Base-by-base conservation (phyloP, 35 echinoderm and acorn worm species). In the Apostichopus californicus region DNA sequence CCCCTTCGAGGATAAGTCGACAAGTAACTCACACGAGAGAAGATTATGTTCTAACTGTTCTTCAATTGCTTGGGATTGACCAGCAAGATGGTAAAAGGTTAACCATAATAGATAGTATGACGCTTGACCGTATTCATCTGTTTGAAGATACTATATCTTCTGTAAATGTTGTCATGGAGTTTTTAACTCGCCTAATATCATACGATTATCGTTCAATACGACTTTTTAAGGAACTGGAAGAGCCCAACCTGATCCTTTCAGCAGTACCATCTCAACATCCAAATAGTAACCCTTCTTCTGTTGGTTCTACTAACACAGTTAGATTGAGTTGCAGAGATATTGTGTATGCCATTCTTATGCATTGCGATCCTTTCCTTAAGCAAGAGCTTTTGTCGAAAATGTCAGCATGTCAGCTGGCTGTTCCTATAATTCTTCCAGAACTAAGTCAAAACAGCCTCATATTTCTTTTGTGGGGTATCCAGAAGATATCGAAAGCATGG, bases 341-440 rank as follows among this genome's bases (percentile, higher is more conserved):
- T 1, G n/a, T 58, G 6, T 57, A 61, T 86, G 56, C 11, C 3
- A 86, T 86, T 57, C 17, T 86, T 61, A 86, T 6, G 11, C 11
- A 20, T 58, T 58, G 83, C 59, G 83, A 86, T 64, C 83, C 83
- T 5, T 86, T 86, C 60, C 26, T 86, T 9, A 23, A 61, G 57
- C 83, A 86, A 65, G 55, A 58, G 5, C 4, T 86, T 21, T 86
- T 58, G 6, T 20, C 83, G 3, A 86, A 86, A 86, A 0, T 86
- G 61, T 66, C 86, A 34, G 58, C 86, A 26, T 88, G 86, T 71
- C 86, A 88, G 71, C 24, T 88, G 18, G 86, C 86, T 64, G 86
- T 88, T 71, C 86, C 86, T 5, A 7, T 88, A 24, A 60, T 88
- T 22, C 22, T 88, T 17, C 86, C 86, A 3, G 86, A 71, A 0